Evolutionary conservation across 2,888 invertebrate genomes (phyloP).

Genomic region (Catotricha subobsoleta): DNA sequence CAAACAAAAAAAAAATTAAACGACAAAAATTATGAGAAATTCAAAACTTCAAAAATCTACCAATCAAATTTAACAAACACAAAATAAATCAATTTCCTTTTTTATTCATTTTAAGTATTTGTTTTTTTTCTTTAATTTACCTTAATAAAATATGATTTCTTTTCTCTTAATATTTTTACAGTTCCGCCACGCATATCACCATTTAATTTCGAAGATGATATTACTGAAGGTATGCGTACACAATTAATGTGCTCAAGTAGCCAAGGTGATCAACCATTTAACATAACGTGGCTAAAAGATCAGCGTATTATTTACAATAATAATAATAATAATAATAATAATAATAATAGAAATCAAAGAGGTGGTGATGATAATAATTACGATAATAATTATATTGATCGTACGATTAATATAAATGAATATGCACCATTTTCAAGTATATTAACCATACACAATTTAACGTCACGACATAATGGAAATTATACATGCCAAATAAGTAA

Average conservation of each 20-base stretch:
- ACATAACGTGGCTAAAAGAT: conserved; percentile 35
- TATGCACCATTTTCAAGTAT: conserved; percentile 35
- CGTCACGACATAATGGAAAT: conserved; percentile 30
- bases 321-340: conserved; percentile 9
- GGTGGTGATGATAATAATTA: conserved; percentile 9
- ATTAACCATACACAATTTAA: conserved; percentile 30
- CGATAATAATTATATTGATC: conserved; percentile 9
- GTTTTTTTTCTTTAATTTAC: too few relatives aligned
- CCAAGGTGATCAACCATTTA: conserved; percentile 37
- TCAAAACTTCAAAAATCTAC: too few relatives aligned
- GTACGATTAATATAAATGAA: conserved; percentile 32
- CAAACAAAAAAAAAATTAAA: too few relatives aligned
- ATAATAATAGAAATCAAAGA: too few relatives aligned
- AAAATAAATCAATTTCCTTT: conserved; percentile 8
- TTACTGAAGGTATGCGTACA: conserved; percentile 61
- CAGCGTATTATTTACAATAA: conserved; percentile 25
- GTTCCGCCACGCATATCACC: conserved; percentile 66
- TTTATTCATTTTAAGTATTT: too few relatives aligned
- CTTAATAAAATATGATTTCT: too few relatives aligned
- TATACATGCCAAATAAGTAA: conserved; percentile 29
- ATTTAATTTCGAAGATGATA: conserved; percentile 61
- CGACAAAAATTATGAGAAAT: too few relatives aligned
- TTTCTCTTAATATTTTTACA: too few relatives aligned
- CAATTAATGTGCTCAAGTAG: conserved; percentile 44
- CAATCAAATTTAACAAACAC: neutral